Base-by-base conservation (phyloP, 2,888 invertebrate genomes). In the Bellardia bayeri region DNA sequence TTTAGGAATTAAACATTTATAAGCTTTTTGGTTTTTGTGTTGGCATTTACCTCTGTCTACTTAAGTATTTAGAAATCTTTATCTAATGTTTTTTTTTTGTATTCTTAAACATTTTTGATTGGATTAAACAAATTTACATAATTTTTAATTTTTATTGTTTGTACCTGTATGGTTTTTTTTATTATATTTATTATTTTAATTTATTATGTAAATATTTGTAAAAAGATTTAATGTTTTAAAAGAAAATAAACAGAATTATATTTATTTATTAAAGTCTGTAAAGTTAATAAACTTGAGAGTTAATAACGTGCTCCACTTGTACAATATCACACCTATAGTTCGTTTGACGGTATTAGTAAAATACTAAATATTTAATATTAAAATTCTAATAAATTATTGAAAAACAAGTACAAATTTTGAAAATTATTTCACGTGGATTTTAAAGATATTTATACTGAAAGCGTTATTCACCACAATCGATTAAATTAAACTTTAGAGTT, bases 241-340 rank as follows among this genome's bases (percentile, higher is more conserved):
- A 72, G 54, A 81, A 81, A 61, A 37, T 42, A 40, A 69, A 80
- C 23, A 40, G 8, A 42, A 49, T 45, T 51, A 63, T 16, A 33
- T 33, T 37, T 37, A 37, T 37, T 75, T 75, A 49, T 75, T 49
- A 49, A 63, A 75, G 83, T 83, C 71, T 79, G 45, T 64, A 80
- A 83, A 83, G 86, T 80, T 82, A 86, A 86, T 75, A 86, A 83
- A 82, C 82, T 86, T 71, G 40, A 56, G 49, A 40, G 40, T 33
- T 71, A 33, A 37, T 54, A 42, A 69, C 54, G 37, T 78, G 75
- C 40, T 42, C 9, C 16, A 64, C 1, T 64, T 7, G n/a, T 33
- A 6, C 6, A 37, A 37, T 37, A 4, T 37, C 37, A 63, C 76
- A 82, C 75, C 3, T 3, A 23, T 68, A 16, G 68, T 33, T 58